Evolutionary conservation across 92 coral and sea anemone species (phyloP), one percentile per base, ranked within the genome.

Genomic region (Umimayanthus chanpuru): DNA sequence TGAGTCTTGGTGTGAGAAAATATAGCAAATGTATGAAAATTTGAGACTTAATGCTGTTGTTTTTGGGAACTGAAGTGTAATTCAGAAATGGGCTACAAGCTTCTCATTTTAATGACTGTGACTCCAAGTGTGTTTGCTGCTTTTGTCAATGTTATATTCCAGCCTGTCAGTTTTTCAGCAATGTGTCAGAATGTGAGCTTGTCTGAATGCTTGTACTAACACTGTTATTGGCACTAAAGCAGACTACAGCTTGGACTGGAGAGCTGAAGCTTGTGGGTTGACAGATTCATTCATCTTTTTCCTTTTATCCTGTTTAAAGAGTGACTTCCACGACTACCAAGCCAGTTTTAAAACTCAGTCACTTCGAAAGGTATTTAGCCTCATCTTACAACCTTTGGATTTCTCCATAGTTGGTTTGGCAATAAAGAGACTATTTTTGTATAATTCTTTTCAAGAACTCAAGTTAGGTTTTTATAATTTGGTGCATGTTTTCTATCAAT

Each of bases 261-360:
- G 53, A 81, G 76, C 32, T 65, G 74, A 47, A 40, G 77, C 76
- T 83, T 16, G 2, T 14, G 78, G 55, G 20, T 61, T 83, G 79
- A 49, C 78, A 68, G 78, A 49, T 68, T 68, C 39, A 75, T 43
- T 14, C 50, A 5, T n/a, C 55, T 21, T 83, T 70, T 38, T 50
- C 55, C 66, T 83, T 83, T 72, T 83, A 28, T 83, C 61, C 87
- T 70, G 77, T 83, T 70, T 85, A 80, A 91, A 91, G 93, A 91
- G 91, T 82, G 95, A 89, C 77, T 86, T 89, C 29, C 96, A 94
- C 93, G 98, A 94, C 89, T 92, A 89, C 82, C 95, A 89, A 88
- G 92, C 74, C 80, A 53, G 87, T 71, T 83, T 83, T 83, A 83
- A 83, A 70, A 68, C 87, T 83, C 87, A 72, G 73, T 74, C 87